Evolutionary conservation across 2,113 vertebrate genomes (phyloP).

Genomic region (Gadus macrocephalus): DNA sequence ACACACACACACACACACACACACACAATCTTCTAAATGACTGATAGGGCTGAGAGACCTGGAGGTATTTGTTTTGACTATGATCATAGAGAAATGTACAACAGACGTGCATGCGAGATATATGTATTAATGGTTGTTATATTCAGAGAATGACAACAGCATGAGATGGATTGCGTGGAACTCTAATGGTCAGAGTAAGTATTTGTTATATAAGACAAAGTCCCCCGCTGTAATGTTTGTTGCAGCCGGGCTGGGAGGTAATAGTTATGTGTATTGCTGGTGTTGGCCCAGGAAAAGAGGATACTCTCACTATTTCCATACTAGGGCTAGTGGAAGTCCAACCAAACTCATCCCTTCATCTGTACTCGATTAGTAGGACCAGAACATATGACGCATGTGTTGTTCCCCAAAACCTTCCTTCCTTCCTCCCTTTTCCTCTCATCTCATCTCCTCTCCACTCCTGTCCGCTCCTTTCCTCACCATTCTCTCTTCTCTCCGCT

Average conservation of each 20-base stretch:
- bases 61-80: too few species aligned
- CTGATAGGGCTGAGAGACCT: too few species aligned
- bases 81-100: too few species aligned
- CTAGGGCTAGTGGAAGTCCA: slow-evolving; percentile 30
- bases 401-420: slow-evolving; percentile 22
- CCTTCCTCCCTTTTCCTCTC: background rate
- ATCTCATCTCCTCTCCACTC: background rate
- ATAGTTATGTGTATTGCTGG: background rate
- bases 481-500: too few species aligned
- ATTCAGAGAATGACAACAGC: too few species aligned
- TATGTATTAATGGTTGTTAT: too few species aligned
- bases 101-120: too few species aligned
- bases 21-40: background rate
- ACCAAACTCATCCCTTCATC: slow-evolving; percentile 31
- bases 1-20: background rate
- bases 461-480: background rate
- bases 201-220: too few species aligned
- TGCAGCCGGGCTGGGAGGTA: background rate
- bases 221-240: background rate
- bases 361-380: slow-evolving; percentile 43
- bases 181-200: too few species aligned
- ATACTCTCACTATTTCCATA: slow-evolving; percentile 60
- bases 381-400: slow-evolving; percentile 57
- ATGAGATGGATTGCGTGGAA: too few species aligned
- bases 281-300: slow-evolving; percentile 16